These are phyloP conservation scores for Prunella himalayana DNA, from an alignment of 2,113 vertebrate species.

Conservation along the genomic window DNA sequence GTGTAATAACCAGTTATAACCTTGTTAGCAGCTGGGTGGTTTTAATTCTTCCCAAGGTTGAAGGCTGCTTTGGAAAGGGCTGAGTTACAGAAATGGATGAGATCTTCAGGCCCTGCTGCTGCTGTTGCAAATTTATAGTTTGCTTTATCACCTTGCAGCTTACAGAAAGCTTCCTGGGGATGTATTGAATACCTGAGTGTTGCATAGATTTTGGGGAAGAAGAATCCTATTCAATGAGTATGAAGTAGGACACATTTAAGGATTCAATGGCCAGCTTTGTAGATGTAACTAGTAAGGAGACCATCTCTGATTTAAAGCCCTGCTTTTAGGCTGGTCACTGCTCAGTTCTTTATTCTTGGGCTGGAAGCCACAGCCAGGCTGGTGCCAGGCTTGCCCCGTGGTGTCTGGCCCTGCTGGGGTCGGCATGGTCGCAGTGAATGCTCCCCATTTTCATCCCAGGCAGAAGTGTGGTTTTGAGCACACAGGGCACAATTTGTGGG, in stretches of 20 bases:
- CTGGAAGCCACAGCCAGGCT: slow-evolving; percentile 4
- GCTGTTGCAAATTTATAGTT: background rate
- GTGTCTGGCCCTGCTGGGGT: slow-evolving; percentile 8
- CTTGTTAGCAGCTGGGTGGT: background rate
- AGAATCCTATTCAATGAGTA: background rate
- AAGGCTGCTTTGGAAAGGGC: background rate
- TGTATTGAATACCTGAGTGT: background rate
- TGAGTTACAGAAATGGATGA: background rate
- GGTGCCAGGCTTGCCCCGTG: slow-evolving; percentile 45
- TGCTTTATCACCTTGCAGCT: background rate
- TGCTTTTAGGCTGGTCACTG: slow-evolving; percentile 4
- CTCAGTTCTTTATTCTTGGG: background rate
- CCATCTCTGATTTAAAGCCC: background rate
- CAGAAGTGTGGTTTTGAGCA: background rate
- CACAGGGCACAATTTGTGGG: slow-evolving; percentile 5
- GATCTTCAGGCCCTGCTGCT: background rate
- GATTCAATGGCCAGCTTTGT: background rate
- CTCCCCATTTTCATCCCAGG: background rate
- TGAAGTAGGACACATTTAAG: background rate
- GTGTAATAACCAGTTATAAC: background rate
- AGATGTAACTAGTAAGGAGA: background rate
- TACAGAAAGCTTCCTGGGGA: background rate
- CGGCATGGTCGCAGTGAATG: background rate
- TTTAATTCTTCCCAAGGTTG: background rate
- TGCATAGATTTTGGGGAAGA: background rate